Base-by-base conservation (phyloP, 2,113 vertebrate species). In the Oplegnathus fasciatus region DNA sequence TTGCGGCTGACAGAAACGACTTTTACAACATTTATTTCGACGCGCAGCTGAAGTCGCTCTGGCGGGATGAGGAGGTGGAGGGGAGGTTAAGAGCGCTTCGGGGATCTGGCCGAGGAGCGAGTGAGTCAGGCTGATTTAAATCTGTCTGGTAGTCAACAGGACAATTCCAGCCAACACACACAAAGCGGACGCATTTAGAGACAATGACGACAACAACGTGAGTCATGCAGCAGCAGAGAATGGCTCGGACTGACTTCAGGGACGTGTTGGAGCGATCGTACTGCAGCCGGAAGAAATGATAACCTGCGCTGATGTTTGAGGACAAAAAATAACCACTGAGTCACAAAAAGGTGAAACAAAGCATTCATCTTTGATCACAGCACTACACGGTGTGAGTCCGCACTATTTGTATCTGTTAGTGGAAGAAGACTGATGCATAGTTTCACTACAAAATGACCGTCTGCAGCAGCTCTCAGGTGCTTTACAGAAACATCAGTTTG, bases 81-180 rank as follows among this genome's bases (percentile, higher is more conserved):
- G 78, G 71, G 67, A 55, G 88, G 73, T 82, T 71, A 64, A 77
- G 68, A 79, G 84, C 46, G 69, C 89, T 65, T 44, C 6, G 6
- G 62, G 66, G 75, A 78, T 66, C 61, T 37, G 46, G 78, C 72
- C 57, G 72, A 58, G 77, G 60, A 78, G 67, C 11, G 73, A 80
- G 85, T 92, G 89, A 91, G 80, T 91, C 89, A 88, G 77, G 55
- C 61, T 0, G 78, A 62, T 86, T 84, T 82, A 86, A 84, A 82
- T 86, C 65, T 32, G 75, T 80, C 82, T 84, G 13, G 1, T 10
- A 52, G 68, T 83, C 80, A 57, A 80, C 77, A 46, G 79, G 64
- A 78, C 60, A 5, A 52, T 37, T 84, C 58, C 67, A 80, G 89
- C 80, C 79, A 80, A 87, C 68, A 78, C 57, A 55, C 64, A 61